Evolutionary conservation across 2,113 vertebrate species (phyloP).

Genomic region (Xenopus laevis): DNA sequence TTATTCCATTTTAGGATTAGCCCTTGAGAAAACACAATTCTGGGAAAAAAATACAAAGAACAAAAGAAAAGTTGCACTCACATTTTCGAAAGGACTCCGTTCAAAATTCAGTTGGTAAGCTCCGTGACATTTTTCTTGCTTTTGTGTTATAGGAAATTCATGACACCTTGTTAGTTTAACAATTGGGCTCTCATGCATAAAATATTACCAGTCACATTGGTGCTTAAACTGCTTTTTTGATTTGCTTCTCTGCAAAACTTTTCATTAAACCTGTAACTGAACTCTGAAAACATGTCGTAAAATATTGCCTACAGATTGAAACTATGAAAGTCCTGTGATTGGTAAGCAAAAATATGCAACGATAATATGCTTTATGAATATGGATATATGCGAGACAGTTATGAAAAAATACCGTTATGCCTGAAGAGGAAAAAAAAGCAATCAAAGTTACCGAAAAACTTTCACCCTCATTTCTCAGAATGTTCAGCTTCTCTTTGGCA

Average conservation of each 20-base stretch:
- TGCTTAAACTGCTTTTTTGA: slow-evolving; percentile 13
- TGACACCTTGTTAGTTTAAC: slow-evolving; percentile 5
- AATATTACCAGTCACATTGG: slow-evolving; percentile 23
- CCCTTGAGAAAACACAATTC: slow-evolving; percentile 44
- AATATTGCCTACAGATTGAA: slow-evolving; percentile 6
- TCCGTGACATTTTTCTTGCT: slow-evolving; percentile 12
- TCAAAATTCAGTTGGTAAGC: slow-evolving; percentile 51
- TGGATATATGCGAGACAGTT: not conserved
- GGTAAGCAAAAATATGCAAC: slow-evolving; percentile 4
- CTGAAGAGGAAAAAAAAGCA: too few relatives aligned
- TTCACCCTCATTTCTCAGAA: too few relatives aligned
- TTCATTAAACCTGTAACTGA: slow-evolving; percentile 19
- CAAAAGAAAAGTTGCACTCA: slow-evolving; percentile 50
- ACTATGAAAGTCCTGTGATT: slow-evolving; percentile 4
- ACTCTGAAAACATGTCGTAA: slow-evolving; percentile 11
- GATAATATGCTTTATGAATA: slow-evolving; percentile 4
- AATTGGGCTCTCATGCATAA: slow-evolving; percentile 5
- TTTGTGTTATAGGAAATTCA: slow-evolving; percentile 23
- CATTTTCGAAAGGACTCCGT: slow-evolving; percentile 36
- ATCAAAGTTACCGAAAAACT: too few relatives aligned
- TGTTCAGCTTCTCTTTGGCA: too few relatives aligned
- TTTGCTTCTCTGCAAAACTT: slow-evolving; percentile 14
- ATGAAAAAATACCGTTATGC: not conserved
- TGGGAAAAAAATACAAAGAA: slow-evolving; percentile 51
- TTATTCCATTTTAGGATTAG: slow-evolving; percentile 44